phyloP scores from a whole-genome alignment of 2,113 vertebrate genomes.

The Hypanus sabinus region DNA sequence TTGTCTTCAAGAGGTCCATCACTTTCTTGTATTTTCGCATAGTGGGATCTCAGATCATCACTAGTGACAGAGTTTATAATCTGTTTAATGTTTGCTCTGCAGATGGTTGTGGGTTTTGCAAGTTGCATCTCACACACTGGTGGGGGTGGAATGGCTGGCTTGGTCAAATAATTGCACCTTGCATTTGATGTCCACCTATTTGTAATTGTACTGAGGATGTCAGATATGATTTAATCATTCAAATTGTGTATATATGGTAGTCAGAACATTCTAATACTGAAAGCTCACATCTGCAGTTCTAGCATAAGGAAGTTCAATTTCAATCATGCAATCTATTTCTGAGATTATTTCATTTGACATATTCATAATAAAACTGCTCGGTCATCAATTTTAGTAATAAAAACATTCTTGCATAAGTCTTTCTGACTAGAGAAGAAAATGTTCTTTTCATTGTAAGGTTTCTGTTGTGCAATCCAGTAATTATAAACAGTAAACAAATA shows the following conservation, averaged over 20 bases:
- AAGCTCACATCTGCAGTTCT: neutral
- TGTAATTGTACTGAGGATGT: constrained; percentile 24
- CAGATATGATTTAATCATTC: constrained; percentile 5
- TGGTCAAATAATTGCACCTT: neutral
- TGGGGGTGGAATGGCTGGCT: neutral
- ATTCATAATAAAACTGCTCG: neutral
- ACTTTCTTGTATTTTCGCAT: neutral
- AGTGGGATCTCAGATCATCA: neutral
- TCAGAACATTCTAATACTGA: neutral
- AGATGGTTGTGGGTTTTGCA: constrained; percentile 23
- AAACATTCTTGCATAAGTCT: too few relatives aligned
- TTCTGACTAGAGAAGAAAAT: neutral
- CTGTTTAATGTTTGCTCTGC: constrained; percentile 15
- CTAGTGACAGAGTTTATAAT: neutral
- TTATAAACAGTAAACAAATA: neutral
- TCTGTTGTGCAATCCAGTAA: neutral
- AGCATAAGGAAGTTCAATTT: too few relatives aligned
- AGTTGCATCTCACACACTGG: neutral
- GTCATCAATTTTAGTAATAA: too few relatives aligned
- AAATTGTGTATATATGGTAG: neutral
- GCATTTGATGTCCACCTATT: neutral
- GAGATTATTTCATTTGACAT: neutral
- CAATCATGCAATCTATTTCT: neutral
- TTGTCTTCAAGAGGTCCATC: neutral
- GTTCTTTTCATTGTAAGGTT: neutral